Base-by-base conservation (phyloP, 2,113 vertebrate genomes). In the Origma solitaria region DNA sequence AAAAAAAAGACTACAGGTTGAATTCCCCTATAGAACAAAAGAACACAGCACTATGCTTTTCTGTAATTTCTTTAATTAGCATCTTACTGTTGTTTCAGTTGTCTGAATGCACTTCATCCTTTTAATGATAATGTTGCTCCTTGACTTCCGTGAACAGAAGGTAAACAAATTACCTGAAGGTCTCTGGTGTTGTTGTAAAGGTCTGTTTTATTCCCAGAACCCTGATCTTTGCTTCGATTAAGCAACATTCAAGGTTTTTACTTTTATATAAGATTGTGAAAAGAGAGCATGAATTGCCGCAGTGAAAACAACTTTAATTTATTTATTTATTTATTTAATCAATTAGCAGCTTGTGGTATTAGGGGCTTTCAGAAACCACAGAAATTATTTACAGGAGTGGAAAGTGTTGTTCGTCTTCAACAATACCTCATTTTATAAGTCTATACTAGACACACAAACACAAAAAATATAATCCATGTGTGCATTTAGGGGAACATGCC, bases 131-230 rank as follows among this genome's bases (percentile, higher is more conserved):
- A 51, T 78, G 18, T 23, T 79, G 35, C 21, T 90, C 57, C 79
- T 90, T 75, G 44, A 83, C 23, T 88, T 65, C 40, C 45, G 45
- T 8, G 53, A 95, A 82, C 88, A 92, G 86, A 94, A 94, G 60
- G 72, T 50, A 96, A 92, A 88, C 40, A 90, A 92, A 95, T 79
- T 81, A 96, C 80, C 69, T 81, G 56, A 90, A 95, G 65, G 80
- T 90, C 75, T 77, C 86, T 82, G 9, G 13, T 86, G 38, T 19
- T 77, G 38, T 20, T 80, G 11, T 27, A 86, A 90, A 68, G 5
- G 47, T 56, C 28, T 86, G 19, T 12, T 85, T 66, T 71, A 58
- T 61, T 33, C 28, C 31, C 82, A 80, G 64, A 73, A 88, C 4
- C 9, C 28, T 86, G 38, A 70, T 70, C n/a, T 83, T 86, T 82